These are phyloP conservation scores for Buceros bicornis DNA, from an alignment of 2,797 vertebrate species.

Conservation along the genomic window DNA sequence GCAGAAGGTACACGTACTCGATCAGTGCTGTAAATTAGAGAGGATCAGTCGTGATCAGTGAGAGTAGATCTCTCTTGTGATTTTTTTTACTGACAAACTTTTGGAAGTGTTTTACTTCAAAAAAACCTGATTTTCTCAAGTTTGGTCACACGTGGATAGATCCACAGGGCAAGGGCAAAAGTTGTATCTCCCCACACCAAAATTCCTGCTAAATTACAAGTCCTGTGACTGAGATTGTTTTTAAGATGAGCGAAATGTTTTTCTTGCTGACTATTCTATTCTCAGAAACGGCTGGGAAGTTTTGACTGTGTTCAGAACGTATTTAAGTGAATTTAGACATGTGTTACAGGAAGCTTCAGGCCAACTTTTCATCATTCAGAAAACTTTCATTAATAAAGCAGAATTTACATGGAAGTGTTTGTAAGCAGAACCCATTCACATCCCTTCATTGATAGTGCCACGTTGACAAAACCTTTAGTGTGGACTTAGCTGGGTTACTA, in stretches of 20 bases:
- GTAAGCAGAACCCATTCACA: not conserved
- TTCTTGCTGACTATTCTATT: not conserved
- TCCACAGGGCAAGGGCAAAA: not conserved
- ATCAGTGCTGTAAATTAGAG: not conserved
- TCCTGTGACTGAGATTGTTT: not conserved
- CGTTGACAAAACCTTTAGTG: not conserved
- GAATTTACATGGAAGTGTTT: not conserved
- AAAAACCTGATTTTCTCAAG: not conserved
- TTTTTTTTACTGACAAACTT: not conserved
- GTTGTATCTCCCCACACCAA: not conserved
- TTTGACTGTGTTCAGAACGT: not conserved
- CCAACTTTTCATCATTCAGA: not conserved
- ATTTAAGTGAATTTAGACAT: not conserved
- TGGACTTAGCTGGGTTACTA: not conserved
- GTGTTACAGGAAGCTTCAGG: not conserved
- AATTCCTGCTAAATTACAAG: not conserved
- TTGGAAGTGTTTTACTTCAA: not conserved
- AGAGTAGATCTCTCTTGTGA: not conserved
- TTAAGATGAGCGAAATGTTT: not conserved
- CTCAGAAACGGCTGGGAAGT: not conserved
- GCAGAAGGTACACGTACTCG: not conserved
- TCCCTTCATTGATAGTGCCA: not conserved
- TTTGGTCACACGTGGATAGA: not conserved
- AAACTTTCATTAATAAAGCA: not conserved
- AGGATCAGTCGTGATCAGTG: not conserved